Percentiles rank a stretch among this genome's conserved stretches.
phyloP scores from a whole-genome alignment of 2,797 vertebrate species.

The Liparis tanakae region DNA sequence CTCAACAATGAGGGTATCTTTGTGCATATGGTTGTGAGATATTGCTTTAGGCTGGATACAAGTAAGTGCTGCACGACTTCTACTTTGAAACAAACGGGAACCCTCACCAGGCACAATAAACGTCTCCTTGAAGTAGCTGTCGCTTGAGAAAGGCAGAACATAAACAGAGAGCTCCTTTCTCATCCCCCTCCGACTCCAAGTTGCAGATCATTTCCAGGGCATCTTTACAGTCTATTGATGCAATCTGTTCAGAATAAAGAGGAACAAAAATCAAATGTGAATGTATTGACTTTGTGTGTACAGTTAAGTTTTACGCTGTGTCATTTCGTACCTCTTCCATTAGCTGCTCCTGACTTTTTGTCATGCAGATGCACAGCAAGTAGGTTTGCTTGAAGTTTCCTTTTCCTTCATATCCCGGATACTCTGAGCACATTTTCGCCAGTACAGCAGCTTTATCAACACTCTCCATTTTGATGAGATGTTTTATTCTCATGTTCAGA shows the following conservation, averaged over 20 bases:
- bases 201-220: constrained; percentile 99
- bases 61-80: constrained; percentile 6
- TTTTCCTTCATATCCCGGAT: constrained; percentile 94
- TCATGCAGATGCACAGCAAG: constrained; percentile 96
- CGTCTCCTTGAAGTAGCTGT: constrained; percentile 96
- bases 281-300: too few relatives aligned
- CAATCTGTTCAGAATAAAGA: constrained; percentile 71
- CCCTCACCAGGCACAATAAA: constrained; percentile 99
- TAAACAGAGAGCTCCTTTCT: constrained; percentile 94
- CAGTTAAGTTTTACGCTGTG: neutral
- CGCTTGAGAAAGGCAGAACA: constrained; percentile 97
- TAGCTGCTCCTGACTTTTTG: constrained; percentile 93
- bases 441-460: constrained; percentile 91
- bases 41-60: constrained; percentile 11
- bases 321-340: constrained; percentile 93
- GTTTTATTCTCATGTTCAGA: constrained; percentile 97
- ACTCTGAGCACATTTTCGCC: constrained; percentile 95
- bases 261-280: neutral
- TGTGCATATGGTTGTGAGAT: constrained; percentile 2
- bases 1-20: constrained; percentile 8
- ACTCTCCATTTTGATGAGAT: constrained; percentile 95
- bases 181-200: constrained; percentile 97
- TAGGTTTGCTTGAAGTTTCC: constrained; percentile 98
- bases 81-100: constrained; percentile 25
- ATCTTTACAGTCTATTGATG: constrained; percentile 97